phyloP scores from a whole-genome alignment of 1,140 invertebrate genomes.

The Cardiocondyla obscurior region DNA sequence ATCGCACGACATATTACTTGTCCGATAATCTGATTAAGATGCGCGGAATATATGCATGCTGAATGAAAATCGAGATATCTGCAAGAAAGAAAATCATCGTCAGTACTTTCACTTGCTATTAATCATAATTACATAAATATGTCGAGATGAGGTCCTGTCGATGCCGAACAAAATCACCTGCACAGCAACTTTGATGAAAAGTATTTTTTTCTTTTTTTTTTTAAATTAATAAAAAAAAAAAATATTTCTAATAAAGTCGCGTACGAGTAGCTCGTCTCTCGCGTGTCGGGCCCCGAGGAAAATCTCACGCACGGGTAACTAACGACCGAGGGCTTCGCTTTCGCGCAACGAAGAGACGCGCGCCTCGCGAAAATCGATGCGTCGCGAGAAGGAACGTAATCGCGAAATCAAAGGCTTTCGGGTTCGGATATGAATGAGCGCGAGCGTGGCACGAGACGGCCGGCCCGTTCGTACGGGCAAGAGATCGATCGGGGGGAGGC shows the following conservation, averaged over 20 bases:
- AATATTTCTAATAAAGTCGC: neutral
- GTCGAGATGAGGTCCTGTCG: neutral
- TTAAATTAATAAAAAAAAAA: neutral
- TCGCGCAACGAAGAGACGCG: conserved; percentile 12
- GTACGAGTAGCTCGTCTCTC: neutral
- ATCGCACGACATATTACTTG: neutral
- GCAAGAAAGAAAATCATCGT: neutral
- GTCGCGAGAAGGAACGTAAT: neutral
- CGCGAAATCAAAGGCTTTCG: conserved; percentile 15
- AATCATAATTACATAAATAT: neutral
- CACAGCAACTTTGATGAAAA: neutral
- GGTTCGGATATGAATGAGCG: conserved; percentile 27
- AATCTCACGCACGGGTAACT: neutral
- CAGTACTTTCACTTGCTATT: neutral
- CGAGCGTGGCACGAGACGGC: neutral
- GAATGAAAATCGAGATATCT: too few relatives aligned
- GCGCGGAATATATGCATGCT: neutral
- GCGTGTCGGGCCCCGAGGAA: neutral
- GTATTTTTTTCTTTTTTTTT: too few relatives aligned
- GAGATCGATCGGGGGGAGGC: conserved; percentile 45
- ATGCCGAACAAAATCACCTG: neutral
- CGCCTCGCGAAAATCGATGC: conserved; percentile 21
- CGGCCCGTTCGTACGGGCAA: conserved; percentile 18
- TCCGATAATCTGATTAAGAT: neutral
- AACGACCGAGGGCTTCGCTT: neutral